Conservation (phyloP, 2,888 invertebrate genomes). For the Drosophila formosana region DNA sequence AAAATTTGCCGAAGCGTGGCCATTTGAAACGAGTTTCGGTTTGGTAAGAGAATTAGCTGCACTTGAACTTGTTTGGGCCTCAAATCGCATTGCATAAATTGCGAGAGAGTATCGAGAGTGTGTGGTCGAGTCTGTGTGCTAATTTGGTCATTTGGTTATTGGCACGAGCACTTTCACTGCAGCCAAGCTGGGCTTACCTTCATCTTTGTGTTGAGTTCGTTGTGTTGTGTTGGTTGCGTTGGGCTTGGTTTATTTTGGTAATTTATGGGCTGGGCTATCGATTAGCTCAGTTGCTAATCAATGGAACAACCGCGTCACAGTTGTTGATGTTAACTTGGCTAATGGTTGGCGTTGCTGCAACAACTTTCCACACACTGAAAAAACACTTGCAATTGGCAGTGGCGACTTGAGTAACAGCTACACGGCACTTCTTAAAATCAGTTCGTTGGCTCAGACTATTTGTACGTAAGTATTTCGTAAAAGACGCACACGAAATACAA, state of each 20-base stretch:
- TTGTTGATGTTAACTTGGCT: constrained; percentile 2
- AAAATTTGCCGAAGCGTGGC: constrained; percentile 54
- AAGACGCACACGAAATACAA: constrained; percentile 15
- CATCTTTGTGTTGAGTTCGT: constrained; percentile 43
- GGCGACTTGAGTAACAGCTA: constrained; percentile 18
- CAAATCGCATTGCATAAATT: constrained; percentile 65
- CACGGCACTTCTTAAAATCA: constrained; percentile 42
- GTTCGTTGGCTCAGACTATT: constrained; percentile 43
- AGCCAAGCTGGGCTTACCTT: constrained; percentile 61
- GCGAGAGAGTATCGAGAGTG: neutral
- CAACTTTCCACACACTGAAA: constrained; percentile 63
- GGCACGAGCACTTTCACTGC: constrained; percentile 67
- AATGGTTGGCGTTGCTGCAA: constrained; percentile 25
- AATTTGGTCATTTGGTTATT: constrained; percentile 59
- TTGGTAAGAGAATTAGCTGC: constrained; percentile 64
- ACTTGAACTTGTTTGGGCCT: constrained; percentile 74
- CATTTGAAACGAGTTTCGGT: constrained; percentile 59
- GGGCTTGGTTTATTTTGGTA: constrained; percentile 6
- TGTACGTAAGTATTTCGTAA: constrained; percentile 27
- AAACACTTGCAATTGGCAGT: constrained; percentile 60
- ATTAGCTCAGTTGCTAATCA: constrained; percentile 59
- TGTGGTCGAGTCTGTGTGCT: constrained; percentile 24
- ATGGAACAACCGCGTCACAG: constrained; percentile 29
- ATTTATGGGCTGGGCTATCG: constrained; percentile 31
- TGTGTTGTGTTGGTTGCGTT: neutral